phyloP scores from a whole-genome alignment of 2,888 invertebrate species.

The Pammene aurita region DNA sequence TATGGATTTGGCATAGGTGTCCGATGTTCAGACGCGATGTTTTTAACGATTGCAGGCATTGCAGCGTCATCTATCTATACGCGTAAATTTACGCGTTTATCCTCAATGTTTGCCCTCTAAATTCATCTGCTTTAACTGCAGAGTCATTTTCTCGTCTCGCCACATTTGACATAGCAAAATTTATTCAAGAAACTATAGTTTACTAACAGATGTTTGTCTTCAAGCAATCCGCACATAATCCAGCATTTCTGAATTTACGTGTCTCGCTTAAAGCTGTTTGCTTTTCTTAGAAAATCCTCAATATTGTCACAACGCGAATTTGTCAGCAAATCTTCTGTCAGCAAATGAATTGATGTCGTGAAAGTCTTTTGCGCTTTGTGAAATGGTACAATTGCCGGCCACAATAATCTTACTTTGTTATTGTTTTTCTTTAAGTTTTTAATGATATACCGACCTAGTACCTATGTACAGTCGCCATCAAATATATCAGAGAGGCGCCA shows the following conservation, averaged over 20 bases:
- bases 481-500: no score
- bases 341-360: slow-evolving; percentile 19
- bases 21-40: no score
- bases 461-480: no score
- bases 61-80: no score
- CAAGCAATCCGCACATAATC: slow-evolving; percentile 16
- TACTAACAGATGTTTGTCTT: slow-evolving; percentile 15
- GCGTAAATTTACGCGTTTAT: no score
- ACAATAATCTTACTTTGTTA: no score
- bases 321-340: slow-evolving; percentile 5
- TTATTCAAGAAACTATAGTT: slow-evolving; percentile 6
- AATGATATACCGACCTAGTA: no score
- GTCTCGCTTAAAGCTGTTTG: slow-evolving; percentile 29
- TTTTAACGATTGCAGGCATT: no score
- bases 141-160: neutral
- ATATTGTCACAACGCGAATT: slow-evolving; percentile 22
- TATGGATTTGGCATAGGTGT: no score
- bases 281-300: slow-evolving; percentile 18
- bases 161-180: neutral
- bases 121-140: neutral
- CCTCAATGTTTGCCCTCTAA: no score
- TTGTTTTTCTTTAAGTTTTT: no score
- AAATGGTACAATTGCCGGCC: slow-evolving; percentile 12
- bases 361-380: slow-evolving; percentile 7
- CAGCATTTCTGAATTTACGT: slow-evolving; percentile 25